Evolutionary conservation across 2,888 invertebrate genomes (phyloP), one percentile per base, ranked within the genome.

Genomic region (Callyntrura sp.): DNA sequence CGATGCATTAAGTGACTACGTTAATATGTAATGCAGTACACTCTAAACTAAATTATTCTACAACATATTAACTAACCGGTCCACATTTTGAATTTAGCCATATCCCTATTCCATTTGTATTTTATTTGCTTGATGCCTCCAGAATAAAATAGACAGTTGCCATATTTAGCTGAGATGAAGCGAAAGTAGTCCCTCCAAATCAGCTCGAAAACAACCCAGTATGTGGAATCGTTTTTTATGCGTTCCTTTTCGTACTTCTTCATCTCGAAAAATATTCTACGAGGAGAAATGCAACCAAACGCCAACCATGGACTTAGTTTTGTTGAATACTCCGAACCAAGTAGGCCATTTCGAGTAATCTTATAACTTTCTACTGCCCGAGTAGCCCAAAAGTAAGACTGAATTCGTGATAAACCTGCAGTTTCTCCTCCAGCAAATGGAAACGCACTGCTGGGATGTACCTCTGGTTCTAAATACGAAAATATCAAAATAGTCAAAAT

Each of bases 371-470:
- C 76, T 12, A 76, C 14, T n/a, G 57, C 85, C 45, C 91, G 83
- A 0, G 92, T 91, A 6, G 88, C 87, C 93, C 93, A 93, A 5
- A 91, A 86, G 89, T 94, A 94, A 76, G 93, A 92, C 23, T 93
- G 84, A 51, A 94, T 91, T 23, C 94, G 93, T 45, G 93, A 89
- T 28, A 94, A 89, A 12, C 94, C 94, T 45, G 93, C 92, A 0
- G 93, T 93, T 91, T 95, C 95, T n/a, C 95, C 94, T 12, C 95
- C 95, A 25, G 86, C 73, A 93, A 94, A 92, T 9, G 92, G 92
- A 86, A 92, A 93, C 9, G 92, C 93, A 57, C 86, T 86, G 9
- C 87, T 68, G 6, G 87, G 65, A 79, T 91, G 65, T 12, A 65
- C 1, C 45, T n/a, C 62, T 23, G 82, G 82, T 0, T 65, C 82